Evolutionary conservation across 2,113 vertebrate species (phyloP), one percentile per base, ranked within the genome.

Genomic region (Polypterus bichir): DNA sequence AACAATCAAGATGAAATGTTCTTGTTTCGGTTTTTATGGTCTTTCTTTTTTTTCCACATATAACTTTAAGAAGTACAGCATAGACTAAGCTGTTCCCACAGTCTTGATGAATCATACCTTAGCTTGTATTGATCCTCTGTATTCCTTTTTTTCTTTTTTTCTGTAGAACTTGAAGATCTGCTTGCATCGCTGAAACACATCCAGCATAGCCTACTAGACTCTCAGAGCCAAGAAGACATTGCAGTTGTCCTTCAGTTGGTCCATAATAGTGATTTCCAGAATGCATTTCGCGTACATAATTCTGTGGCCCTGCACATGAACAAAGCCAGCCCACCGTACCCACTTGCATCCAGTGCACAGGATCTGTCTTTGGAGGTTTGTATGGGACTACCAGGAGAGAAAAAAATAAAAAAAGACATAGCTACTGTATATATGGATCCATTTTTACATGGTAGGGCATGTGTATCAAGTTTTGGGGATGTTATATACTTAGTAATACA

Each of bases 171-270:
- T 77, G 89, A 88, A 68, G 92, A 96, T 54, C 71, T 96, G 65
- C 79, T 92, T 71, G 78, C 85, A 71, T 91, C 91, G 52, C 83
- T 98, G 76, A 89, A 86, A 73, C 86, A 87, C 66, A 86, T 89
- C 63, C 88, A 91, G 62, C 81, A 85, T 46, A 64, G 86, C 64
- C 80, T 98, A 79, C 70, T 76, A 64, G 94, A 97, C 74, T 74
- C 84, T 65, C 93, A 96, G 82, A 97, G 92, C 82, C 91, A 93
- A 80, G 87, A 93, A 67, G 95, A 98, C 70, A 80, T 91, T 68
- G 78, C 83, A 65, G 77, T 95, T 68, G 80, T 97, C 64, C 79
- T 87, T 75, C 89, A 92, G 70, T 86, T 98, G 60, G 81, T 96
- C 53, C 81, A 88, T 60, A 89, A 87, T 65, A 83, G 75, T 9